These are phyloP conservation scores for Adela reaumurella DNA, from an alignment of 2,888 invertebrate genomes.

Conservation along the genomic window DNA sequence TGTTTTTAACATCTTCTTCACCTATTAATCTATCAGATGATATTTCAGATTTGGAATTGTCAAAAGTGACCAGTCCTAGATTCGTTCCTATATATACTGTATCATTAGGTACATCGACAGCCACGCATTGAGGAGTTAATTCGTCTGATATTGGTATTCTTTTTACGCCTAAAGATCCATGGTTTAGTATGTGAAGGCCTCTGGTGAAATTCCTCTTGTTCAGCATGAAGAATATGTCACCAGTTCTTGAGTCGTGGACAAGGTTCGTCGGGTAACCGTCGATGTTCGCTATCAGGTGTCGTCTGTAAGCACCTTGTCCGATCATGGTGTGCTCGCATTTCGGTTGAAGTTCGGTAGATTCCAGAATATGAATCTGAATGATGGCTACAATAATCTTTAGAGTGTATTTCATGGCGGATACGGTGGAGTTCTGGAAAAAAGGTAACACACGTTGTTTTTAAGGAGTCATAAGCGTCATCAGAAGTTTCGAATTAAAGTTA, in stretches of 20 bases:
- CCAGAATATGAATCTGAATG: neutral
- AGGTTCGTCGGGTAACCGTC: slow-evolving; percentile 43
- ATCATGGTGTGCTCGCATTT: slow-evolving; percentile 42
- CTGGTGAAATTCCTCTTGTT: slow-evolving; percentile 44
- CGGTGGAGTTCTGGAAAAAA: too few species aligned
- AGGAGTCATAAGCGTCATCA: too few species aligned
- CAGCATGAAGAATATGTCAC: slow-evolving; percentile 39
- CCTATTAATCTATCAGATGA: slow-evolving; percentile 39
- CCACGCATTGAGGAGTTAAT: slow-evolving; percentile 36
- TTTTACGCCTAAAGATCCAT: slow-evolving; percentile 38
- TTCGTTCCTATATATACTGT: slow-evolving; percentile 41
- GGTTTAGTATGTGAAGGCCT: slow-evolving; percentile 37
- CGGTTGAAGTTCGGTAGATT: slow-evolving; percentile 15
- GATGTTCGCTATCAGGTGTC: slow-evolving; percentile 37
- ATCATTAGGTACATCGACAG: slow-evolving; percentile 26
- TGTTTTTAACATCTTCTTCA: slow-evolving; percentile 38
- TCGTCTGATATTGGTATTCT: slow-evolving; percentile 37
- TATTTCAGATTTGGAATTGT: slow-evolving; percentile 33
- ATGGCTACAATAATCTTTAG: too few species aligned
- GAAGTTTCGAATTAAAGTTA: too few species aligned
- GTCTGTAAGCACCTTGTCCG: slow-evolving; percentile 35
- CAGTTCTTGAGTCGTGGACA: slow-evolving; percentile 34
- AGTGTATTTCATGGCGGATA: too few species aligned
- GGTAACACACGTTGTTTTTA: too few species aligned
- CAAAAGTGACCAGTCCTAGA: slow-evolving; percentile 37